Evolutionary conservation across 2,888 invertebrate genomes (phyloP).

Genomic region (Cartodere bifasciata): DNA sequence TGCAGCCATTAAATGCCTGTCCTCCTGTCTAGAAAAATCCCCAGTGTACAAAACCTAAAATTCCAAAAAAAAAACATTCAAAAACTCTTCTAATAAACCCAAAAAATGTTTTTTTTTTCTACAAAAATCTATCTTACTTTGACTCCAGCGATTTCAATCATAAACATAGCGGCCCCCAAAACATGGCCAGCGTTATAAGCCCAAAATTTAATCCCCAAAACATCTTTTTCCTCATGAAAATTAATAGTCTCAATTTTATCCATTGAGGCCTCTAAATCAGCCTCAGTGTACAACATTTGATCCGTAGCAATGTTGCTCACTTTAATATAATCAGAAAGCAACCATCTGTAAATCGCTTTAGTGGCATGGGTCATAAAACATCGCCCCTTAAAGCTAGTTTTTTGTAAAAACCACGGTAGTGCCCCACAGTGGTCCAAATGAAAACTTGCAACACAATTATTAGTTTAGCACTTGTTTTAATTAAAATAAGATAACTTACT

Average conservation of each 20-base stretch:
- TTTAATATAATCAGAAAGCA: slow-evolving; percentile 97
- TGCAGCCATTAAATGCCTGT: slow-evolving; percentile 97
- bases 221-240: slow-evolving; percentile 96
- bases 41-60: slow-evolving; percentile 81
- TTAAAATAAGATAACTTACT: slow-evolving; percentile 44
- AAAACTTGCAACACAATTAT: slow-evolving; percentile 62
- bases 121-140: slow-evolving; percentile 40
- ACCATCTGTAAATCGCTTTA: slow-evolving; percentile 97
- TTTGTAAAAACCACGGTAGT: slow-evolving; percentile 92
- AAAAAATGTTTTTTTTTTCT: slow-evolving; percentile 2
- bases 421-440: slow-evolving; percentile 98
- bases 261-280: slow-evolving; percentile 95
- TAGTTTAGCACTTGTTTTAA: slow-evolving; percentile 2
- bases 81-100: no score
- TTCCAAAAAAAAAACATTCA: slow-evolving; percentile 10
- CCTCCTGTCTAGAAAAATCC: slow-evolving; percentile 97
- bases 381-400: slow-evolving; percentile 93
- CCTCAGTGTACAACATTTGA: slow-evolving; percentile 94
- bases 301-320: slow-evolving; percentile 96
- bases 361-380: slow-evolving; percentile 99
- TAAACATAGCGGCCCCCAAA: slow-evolving; percentile 98
- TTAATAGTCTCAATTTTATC: slow-evolving; percentile 97
- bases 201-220: slow-evolving; percentile 94
- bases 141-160: slow-evolving; percentile 99
- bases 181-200: slow-evolving; percentile 99